Conservation (phyloP, 2,888 invertebrate genomes). For the Cheilosia vernalis region DNA sequence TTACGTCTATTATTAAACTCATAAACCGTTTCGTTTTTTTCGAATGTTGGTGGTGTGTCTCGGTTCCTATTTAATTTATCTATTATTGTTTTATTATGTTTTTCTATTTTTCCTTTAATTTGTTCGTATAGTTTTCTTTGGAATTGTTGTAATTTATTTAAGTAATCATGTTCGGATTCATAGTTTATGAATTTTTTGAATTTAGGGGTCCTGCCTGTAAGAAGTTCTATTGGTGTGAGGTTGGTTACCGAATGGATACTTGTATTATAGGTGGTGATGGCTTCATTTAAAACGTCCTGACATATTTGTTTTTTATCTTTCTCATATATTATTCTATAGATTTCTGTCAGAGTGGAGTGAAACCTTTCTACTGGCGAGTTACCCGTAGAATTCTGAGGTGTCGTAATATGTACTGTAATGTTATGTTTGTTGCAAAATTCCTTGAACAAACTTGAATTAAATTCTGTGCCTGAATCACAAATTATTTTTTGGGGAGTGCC, state of each 20-base stretch:
- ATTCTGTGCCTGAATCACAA: conserved; percentile 67
- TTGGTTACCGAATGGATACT: conserved; percentile 58
- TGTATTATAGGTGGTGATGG: conserved; percentile 50
- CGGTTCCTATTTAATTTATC: conserved; percentile 31
- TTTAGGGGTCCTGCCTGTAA: conserved; percentile 30
- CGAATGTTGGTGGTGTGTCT: conserved; percentile 14
- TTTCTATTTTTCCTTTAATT: conserved; percentile 23
- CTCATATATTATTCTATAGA: conserved; percentile 28
- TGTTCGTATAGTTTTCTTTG: conserved; percentile 25
- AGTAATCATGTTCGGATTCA: conserved; percentile 29
- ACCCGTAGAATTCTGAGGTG: conserved; percentile 61
- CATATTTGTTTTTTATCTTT: conserved; percentile 18
- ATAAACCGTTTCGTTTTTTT: conserved; percentile 7
- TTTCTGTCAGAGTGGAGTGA: conserved; percentile 62
- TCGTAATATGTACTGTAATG: conserved; percentile 47
- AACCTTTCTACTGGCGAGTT: conserved; percentile 68
- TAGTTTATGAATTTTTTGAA: conserved; percentile 19
- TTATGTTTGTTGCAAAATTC: conserved; percentile 60
- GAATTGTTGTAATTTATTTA: conserved; percentile 34
- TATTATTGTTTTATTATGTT: conserved; percentile 19
- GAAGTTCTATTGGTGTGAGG: conserved; percentile 66
- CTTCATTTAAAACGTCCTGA: conserved; percentile 54
- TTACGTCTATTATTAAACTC: conserved; percentile 26
- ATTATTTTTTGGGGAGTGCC: conserved; percentile 57
- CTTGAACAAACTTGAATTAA: conserved; percentile 52